Evolutionary conservation across 2,113 vertebrate species (phyloP).

Genomic region (Datnioides undecimradiatus): DNA sequence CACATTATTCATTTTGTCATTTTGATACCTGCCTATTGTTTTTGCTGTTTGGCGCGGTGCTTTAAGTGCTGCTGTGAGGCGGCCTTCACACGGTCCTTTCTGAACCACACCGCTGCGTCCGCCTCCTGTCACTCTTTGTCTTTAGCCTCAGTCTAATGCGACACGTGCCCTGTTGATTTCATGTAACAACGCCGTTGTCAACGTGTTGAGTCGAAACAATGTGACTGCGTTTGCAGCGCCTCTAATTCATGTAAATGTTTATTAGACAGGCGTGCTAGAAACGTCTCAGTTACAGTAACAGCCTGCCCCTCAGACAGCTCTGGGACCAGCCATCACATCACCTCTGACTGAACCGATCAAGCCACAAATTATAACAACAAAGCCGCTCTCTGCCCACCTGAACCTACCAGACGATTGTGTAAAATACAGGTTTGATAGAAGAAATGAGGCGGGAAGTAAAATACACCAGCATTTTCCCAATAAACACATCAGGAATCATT

Average conservation of each 20-base stretch:
- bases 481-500: constrained; percentile 68
- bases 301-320: constrained; percentile 10
- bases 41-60: not conserved
- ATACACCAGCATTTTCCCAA: constrained; percentile 44
- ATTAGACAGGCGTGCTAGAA: constrained; percentile 11
- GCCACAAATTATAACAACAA: constrained; percentile 36
- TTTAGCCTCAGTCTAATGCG: constrained; percentile 3
- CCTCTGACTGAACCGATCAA: constrained; percentile 48
- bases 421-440: constrained; percentile 59
- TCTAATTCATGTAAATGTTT: constrained; percentile 59
- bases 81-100: not conserved
- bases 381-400: constrained; percentile 27
- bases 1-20: not conserved
- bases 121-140: not conserved
- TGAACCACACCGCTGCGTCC: not conserved
- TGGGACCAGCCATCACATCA: constrained; percentile 49
- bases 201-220: constrained; percentile 34
- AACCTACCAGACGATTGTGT: not conserved
- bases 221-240: constrained; percentile 22
- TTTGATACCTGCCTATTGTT: not conserved
- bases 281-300: constrained; percentile 12
- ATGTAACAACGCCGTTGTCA: constrained; percentile 22
- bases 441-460: constrained; percentile 43
- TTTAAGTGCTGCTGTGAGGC: no score
- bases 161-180: constrained; percentile 34